phyloP scores from a whole-genome alignment of 2,888 invertebrate species.

The Rhorus exstirpatorius region DNA sequence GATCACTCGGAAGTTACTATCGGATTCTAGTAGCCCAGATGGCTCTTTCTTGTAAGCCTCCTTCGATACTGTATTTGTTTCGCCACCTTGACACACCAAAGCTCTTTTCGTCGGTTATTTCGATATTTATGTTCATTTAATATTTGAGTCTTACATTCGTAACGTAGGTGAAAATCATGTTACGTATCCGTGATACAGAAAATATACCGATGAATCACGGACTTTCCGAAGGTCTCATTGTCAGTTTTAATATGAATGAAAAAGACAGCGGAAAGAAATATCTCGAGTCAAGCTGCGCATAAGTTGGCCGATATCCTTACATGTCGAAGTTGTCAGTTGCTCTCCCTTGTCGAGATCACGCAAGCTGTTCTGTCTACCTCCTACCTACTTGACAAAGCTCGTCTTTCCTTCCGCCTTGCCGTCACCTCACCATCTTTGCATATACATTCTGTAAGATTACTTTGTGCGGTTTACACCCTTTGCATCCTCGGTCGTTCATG shows the following conservation, averaged over 20 bases:
- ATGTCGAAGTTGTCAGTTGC: slow-evolving; percentile 83
- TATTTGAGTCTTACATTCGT: slow-evolving; percentile 9
- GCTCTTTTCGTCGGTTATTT: background rate
- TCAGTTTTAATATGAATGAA: slow-evolving; percentile 66
- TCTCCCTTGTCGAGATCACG: slow-evolving; percentile 79
- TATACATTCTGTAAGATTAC: slow-evolving; percentile 86
- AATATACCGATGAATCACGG: background rate
- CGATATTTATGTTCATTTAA: background rate
- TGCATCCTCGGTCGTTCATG: slow-evolving; percentile 67
- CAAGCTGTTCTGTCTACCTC: slow-evolving; percentile 82
- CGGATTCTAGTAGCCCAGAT: slow-evolving; percentile 5
- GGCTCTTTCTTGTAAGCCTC: background rate
- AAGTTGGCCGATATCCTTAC: slow-evolving; percentile 78
- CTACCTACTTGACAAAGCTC: slow-evolving; percentile 66
- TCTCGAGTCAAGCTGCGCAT: slow-evolving; percentile 68
- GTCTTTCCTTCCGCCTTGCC: slow-evolving; percentile 59
- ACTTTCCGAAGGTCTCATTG: slow-evolving; percentile 22
- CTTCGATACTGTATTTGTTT: slow-evolving; percentile 12
- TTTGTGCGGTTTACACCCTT: slow-evolving; percentile 85
- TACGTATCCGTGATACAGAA: slow-evolving; percentile 16
- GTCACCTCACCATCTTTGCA: slow-evolving; percentile 83
- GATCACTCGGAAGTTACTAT: slow-evolving; percentile 52
- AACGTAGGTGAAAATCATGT: slow-evolving; percentile 17
- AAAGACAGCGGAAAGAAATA: slow-evolving; percentile 54
- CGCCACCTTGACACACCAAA: slow-evolving; percentile 4